Evolutionary conservation across 2,888 invertebrate species (phyloP), one percentile per base, ranked within the genome.

Genomic region (Gortyna flavago): DNA sequence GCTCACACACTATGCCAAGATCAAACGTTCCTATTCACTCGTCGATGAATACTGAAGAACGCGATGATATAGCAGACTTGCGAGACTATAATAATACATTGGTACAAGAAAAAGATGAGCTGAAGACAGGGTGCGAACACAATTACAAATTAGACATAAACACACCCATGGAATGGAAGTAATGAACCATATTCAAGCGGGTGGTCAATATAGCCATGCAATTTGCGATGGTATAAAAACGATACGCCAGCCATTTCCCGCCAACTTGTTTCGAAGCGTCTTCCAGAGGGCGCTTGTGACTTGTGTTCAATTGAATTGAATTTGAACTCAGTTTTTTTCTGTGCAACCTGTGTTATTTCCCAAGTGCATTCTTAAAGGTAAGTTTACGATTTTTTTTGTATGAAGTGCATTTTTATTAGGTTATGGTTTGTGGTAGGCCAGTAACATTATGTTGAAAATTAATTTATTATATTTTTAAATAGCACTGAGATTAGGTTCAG

Each of bases 101-200:
- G 71, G 84, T 88, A 84, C 71, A 29, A 71, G 81, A 51, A 81
- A 75, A 84, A 87, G 91, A 93, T 92, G 88, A 86, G 89, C 90
- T 91, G 91, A 94, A 91, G 89, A 94, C 89, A 93, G 95, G 95
- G 95, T 91, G 95, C 91, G 93, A 92, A 89, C 89, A 85, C 90
- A 90, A 95, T 95, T 94, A 95, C 94, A 93, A 94, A 94, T 95
- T 93, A 87, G 82, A 90, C 91, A 94, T 94, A 92, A 93, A 93
- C 95, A 94, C 95, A 92, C 96, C 96, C 94, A 92, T 90, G 83
- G 80, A 88, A 92, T 91, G 89, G 88, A 89, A 89, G 90, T 96
- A 95, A 96, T 95, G 95, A 96, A 90, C 90, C 88, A 88, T 92
- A 95, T 95, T 95, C 96, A 96, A 79, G 95, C 96, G 95, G 96